Evolutionary conservation across 2,888 invertebrate species (phyloP).

Genomic region (Drosophila mettleri): DNA sequence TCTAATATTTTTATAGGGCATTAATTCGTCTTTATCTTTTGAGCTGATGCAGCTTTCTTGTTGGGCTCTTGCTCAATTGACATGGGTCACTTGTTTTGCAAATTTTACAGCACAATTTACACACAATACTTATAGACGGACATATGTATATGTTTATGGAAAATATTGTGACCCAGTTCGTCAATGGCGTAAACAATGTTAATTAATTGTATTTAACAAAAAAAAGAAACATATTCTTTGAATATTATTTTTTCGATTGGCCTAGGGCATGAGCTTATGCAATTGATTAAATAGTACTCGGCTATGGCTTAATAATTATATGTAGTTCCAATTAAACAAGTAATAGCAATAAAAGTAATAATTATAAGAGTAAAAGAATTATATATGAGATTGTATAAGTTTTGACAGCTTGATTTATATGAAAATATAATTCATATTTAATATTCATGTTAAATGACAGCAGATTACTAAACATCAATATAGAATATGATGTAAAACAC

Average conservation of each 20-base stretch:
- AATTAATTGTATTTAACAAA: constrained; percentile 56
- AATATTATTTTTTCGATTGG: constrained; percentile 20
- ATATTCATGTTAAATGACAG: not conserved
- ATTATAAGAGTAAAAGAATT: too few species aligned
- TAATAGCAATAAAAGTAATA: too few species aligned
- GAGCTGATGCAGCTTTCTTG: not conserved
- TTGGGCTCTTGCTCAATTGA: constrained; percentile 39
- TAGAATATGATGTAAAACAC: not conserved
- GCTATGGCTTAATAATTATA: not conserved
- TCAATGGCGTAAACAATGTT: constrained; percentile 72
- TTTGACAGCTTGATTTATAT: too few species aligned
- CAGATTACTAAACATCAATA: not conserved
- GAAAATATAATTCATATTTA: not conserved
- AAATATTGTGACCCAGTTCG: constrained; percentile 61
- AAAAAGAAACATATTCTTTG: constrained; percentile 16
- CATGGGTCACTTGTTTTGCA: constrained; percentile 59
- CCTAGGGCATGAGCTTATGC: constrained; percentile 4
- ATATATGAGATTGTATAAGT: too few species aligned
- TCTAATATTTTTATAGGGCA: constrained; percentile 26
- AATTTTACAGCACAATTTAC: constrained; percentile 36
- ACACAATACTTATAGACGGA: too few species aligned
- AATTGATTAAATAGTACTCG: constrained; percentile 1
- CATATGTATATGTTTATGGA: constrained; percentile 15
- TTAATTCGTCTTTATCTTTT: not conserved
- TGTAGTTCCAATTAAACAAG: not conserved